Evolutionary conservation across 2,888 invertebrate genomes (phyloP).

Genomic region (Thyatira batis): DNA sequence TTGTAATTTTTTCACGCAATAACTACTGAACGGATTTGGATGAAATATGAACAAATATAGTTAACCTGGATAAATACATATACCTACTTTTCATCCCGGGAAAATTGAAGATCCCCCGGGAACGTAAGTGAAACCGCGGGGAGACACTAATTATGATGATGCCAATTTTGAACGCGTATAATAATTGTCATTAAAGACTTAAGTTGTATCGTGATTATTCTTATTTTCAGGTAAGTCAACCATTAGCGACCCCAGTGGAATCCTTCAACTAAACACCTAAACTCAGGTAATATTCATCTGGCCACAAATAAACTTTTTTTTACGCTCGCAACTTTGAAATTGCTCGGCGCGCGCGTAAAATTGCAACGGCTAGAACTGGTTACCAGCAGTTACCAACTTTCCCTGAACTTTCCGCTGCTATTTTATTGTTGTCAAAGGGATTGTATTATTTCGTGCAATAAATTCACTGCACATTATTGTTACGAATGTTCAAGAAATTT

Average conservation of each 20-base stretch:
- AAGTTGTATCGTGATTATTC: conserved; percentile 17
- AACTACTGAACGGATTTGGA: too few species aligned
- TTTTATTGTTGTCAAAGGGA: conserved; percentile 48
- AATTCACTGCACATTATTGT: not conserved
- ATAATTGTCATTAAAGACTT: conserved; percentile 21
- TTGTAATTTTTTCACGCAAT: too few species aligned
- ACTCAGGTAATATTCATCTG: conserved; percentile 45
- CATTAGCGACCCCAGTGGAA: conserved; percentile 6
- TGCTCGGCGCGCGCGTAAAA: conserved; percentile 52
- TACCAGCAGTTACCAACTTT: conserved; percentile 54
- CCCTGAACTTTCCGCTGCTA: conserved; percentile 41
- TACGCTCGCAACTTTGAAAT: conserved; percentile 51
- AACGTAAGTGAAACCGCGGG: too few species aligned
- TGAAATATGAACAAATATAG: too few species aligned
- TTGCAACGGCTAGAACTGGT: conserved; percentile 50
- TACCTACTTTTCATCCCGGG: too few species aligned
- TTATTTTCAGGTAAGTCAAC: conserved; percentile 22
- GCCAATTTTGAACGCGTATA: too few species aligned
- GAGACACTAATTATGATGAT: too few species aligned
- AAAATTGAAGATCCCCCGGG: too few species aligned
- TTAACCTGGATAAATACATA: too few species aligned
- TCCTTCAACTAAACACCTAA: conserved; percentile 22
- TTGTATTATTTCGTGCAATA: conserved; percentile 11
- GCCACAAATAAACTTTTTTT: conserved; percentile 44
- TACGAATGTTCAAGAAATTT: not conserved